These are phyloP conservation scores for Conomelus anceps DNA, from an alignment of 2,888 invertebrate species.

Conservation along the genomic window DNA sequence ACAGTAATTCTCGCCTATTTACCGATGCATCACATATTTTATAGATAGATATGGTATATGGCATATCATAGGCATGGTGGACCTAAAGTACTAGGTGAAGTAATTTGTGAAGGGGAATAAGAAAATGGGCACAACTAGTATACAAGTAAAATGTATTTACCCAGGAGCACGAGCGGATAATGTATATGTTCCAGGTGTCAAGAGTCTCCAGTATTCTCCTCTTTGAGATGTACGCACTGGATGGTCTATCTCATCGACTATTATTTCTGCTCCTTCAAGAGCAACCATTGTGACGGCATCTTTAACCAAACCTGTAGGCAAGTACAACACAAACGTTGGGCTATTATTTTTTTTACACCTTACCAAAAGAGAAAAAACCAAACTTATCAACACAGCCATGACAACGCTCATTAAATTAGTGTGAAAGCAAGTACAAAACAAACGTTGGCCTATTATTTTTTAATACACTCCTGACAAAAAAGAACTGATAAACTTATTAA, in stretches of 20 bases:
- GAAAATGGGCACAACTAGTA: neutral
- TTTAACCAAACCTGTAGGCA: conserved; percentile 52
- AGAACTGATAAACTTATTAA: too few species aligned
- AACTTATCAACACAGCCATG: neutral
- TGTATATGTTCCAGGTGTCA: conserved; percentile 79
- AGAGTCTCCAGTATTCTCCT: conserved; percentile 92
- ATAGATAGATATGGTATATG: too few species aligned
- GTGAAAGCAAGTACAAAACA: too few species aligned
- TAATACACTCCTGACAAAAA: too few species aligned
- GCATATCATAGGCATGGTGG: too few species aligned
- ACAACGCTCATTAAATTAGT: too few species aligned
- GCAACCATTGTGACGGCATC: conserved; percentile 54
- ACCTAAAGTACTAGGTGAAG: too few species aligned
- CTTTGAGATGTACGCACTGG: conserved; percentile 66
- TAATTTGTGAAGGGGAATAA: too few species aligned
- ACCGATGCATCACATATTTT: too few species aligned
- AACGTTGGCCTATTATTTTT: too few species aligned
- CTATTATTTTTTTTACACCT: neutral
- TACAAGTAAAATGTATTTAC: conserved; percentile 28
- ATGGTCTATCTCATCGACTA: conserved; percentile 71
- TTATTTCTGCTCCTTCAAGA: conserved; percentile 66
- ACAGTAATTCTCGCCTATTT: too few species aligned
- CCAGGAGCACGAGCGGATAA: conserved; percentile 63
- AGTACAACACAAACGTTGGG: neutral
- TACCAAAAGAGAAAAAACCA: neutral